Conservation (phyloP, 2,113 vertebrate genomes). For the Cochlearius cochlearius region DNA sequence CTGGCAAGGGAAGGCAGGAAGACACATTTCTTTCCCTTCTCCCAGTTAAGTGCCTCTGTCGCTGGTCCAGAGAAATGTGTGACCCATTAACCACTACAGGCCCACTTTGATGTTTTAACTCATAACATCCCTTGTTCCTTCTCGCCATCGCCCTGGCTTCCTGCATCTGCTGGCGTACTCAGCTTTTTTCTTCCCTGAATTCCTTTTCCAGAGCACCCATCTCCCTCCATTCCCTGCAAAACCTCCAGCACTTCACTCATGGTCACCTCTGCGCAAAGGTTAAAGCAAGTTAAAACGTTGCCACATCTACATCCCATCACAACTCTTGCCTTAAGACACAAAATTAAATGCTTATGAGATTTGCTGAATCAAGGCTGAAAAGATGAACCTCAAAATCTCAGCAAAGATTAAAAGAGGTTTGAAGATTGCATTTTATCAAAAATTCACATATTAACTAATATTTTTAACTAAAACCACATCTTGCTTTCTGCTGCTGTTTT, state of each 20-base stretch:
- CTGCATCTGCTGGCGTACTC: fast-evolving
- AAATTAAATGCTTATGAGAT: not conserved
- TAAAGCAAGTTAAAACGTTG: not conserved
- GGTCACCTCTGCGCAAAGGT: not conserved
- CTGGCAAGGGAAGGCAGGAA: not conserved
- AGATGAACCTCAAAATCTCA: not conserved
- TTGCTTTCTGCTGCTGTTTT: not conserved
- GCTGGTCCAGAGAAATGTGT: not conserved
- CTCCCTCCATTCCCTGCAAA: not conserved
- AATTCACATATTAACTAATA: not conserved
- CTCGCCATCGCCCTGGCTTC: not conserved
- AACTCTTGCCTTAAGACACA: not conserved
- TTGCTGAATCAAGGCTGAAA: not conserved
- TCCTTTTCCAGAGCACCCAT: not conserved
- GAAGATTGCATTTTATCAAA: not conserved
- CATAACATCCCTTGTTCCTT: not conserved
- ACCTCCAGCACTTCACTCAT: not conserved
- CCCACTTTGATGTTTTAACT: not conserved
- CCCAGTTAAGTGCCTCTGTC: not conserved
- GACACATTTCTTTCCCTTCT: not conserved
- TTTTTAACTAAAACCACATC: not conserved
- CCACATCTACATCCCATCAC: not conserved
- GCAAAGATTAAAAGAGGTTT: not conserved
- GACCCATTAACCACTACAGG: not conserved
- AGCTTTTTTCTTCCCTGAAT: not conserved